Base-by-base conservation (phyloP, 2,888 invertebrate genomes). In the Campoplex nolae region DNA sequence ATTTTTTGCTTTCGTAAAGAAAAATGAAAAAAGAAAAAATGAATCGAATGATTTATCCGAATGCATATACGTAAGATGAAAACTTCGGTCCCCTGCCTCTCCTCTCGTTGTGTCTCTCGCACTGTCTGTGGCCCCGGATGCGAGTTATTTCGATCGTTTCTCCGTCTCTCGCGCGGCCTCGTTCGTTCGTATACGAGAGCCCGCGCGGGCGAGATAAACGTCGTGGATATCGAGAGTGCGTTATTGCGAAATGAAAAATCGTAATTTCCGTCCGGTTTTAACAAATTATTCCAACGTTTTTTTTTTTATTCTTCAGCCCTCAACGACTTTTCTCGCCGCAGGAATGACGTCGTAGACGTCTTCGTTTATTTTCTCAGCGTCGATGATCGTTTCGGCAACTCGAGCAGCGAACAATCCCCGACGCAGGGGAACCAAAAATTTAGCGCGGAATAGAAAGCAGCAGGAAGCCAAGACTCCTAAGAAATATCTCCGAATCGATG, bases 121-220 rank as follows among this genome's bases (percentile, higher is more conserved):
- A 48, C 78, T 74, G 77, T 79, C 78, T 73, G 84, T 87, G 76
- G 76, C 87, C 84, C 87, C 84, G 87, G 87, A 87, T 87, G 81
- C 84, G 84, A 87, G 84, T 87, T 87, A 87, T 87, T 87, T 87
- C 84, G 87, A 87, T 87, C 87, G 84, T 87, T 87, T 82, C 85
- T 62, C 77, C 56, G 67, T 45, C 23, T 23, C 23, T 23, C 58
- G 62, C 56, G 79, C 82, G 87, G 87, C 87, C 87, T 87, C 87
- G 87, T 87, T 86, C 73, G 62, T 78, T 68, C 68, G 78, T 9
- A 28, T 38, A n/a, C 51, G 28, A 71, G 32, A 71, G 51, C 71
- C 81, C 74, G 78, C 76, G 48, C 51, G 82, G 56, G 56, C 56
- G 82, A 42, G 75, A 82, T 42, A 68, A 75, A 42, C 35, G 28